phyloP scores from a whole-genome alignment of 2,888 invertebrate species.

The Diarsia dahlii region DNA sequence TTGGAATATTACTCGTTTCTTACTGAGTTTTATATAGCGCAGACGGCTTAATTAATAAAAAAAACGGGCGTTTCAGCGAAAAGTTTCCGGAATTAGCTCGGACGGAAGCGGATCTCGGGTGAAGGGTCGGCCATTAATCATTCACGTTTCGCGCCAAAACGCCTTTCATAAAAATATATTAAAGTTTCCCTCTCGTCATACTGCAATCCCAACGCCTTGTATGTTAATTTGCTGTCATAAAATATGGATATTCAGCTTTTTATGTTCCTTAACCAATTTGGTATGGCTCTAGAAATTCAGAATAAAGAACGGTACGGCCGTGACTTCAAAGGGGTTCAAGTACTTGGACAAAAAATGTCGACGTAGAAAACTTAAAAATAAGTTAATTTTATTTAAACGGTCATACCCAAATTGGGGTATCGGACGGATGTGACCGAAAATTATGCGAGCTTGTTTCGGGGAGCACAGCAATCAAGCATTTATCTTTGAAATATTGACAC shows the following conservation, averaged over 20 bases:
- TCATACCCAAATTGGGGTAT: conserved; percentile 23
- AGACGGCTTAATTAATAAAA: conserved; percentile 80
- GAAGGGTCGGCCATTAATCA: conserved; percentile 88
- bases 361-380: conserved; percentile 12
- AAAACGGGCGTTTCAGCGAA: conserved; percentile 68
- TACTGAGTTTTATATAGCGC: conserved; percentile 67
- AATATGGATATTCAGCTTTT: conserved; percentile 78
- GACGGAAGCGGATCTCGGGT: conserved; percentile 77
- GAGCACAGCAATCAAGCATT: conserved; percentile 14
- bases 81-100: conserved; percentile 80
- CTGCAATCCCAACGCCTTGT: conserved; percentile 81
- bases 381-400: conserved; percentile 46
- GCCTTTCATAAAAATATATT: conserved; percentile 88
- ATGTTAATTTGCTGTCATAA: conserved; percentile 86
- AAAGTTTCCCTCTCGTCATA: conserved; percentile 84
- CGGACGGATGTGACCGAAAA: conserved; percentile 16
- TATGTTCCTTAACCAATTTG: conserved; percentile 74
- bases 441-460: conserved; percentile 8
- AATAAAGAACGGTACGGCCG: conserved; percentile 61
- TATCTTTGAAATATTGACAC: conserved; percentile 36
- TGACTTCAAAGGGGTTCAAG: conserved; percentile 40
- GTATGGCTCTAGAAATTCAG: conserved; percentile 69
- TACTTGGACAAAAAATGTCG: conserved; percentile 7
- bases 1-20: conserved; percentile 57
- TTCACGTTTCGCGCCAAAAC: conserved; percentile 83